Base-by-base conservation (phyloP, 2,888 invertebrate genomes). In the Drosophila kuntzei region DNA sequence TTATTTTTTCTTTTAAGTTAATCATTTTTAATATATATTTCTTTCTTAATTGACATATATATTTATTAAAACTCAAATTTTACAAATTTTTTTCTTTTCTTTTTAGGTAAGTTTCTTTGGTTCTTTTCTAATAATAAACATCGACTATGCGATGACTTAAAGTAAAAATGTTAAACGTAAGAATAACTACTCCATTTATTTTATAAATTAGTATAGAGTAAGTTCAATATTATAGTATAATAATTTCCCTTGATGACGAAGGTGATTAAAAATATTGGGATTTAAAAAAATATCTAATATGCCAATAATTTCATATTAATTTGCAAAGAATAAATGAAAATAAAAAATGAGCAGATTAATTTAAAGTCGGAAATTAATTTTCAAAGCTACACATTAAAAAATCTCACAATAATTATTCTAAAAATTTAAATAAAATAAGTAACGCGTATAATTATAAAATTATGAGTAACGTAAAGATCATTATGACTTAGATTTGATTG, bases 71-170 rank as follows among this genome's bases (percentile, higher is more conserved):
- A 7, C 6, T 5, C 2, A n/a, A 14, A 7, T 32, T 29, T 16
- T 12, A 29, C 6, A 29, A 27, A 14, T 14, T 20, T 18, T 22
- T 11, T 11, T 51, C 53, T 39, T 53, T 29, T 53, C 53, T 18
- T 53, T 53, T 27, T 29, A 53, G 53, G 53, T 53, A 53, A 53
- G 53, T 53, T 29, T 53, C 18, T 14, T 22, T n/a, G 16, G 14
- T 3, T n/a, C 16, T 11, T 20, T 41, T 12, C 6, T 20, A 12
- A 12, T 0, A 20, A 11, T 18, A 37, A 37, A 16, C 3, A 0
- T 37, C 3, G 9, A 37, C 20, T 12, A 16, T 14, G 2, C n/a
- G 34, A 50, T 36, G 49, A 36, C 22, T 34, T 9, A 6, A 34
- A 25, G 4, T 46, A 18, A 11, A 27, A 5, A 5, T 14, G 12